phyloP scores from a whole-genome alignment of 1,140 invertebrate genomes.

The Uloborus diversus region DNA sequence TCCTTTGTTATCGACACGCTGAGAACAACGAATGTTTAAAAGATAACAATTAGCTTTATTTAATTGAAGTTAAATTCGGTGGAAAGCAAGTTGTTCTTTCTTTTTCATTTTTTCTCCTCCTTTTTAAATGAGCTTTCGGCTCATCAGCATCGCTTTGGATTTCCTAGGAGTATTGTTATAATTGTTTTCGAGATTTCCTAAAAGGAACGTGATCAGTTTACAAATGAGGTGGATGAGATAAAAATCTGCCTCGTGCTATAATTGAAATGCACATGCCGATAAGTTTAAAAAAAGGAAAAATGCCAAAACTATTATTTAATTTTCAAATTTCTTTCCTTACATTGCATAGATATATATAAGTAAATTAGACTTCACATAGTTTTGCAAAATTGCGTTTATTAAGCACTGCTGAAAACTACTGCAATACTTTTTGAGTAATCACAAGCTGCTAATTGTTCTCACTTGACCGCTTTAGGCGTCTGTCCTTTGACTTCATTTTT shows the following conservation, averaged over 20 bases:
- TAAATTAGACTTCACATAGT: too few relatives aligned
- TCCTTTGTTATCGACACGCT: slow-evolving; percentile 7
- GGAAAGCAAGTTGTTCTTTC: too few relatives aligned
- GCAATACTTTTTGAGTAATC: too few relatives aligned
- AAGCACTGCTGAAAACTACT: too few relatives aligned
- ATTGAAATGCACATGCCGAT: too few relatives aligned
- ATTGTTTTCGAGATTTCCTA: not conserved
- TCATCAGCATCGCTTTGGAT: too few relatives aligned
- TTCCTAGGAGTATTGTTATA: not conserved
- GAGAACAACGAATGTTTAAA: not conserved
- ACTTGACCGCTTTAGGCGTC: too few relatives aligned
- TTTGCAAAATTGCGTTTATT: too few relatives aligned
- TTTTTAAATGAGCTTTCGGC: not conserved
- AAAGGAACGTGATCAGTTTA: not conserved
- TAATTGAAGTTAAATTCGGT: slow-evolving; percentile 30
- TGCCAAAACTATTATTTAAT: not conserved
- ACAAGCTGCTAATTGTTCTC: too few relatives aligned
- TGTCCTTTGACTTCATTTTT: too few relatives aligned
- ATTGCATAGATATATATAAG: too few relatives aligned
- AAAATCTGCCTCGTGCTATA: not conserved
- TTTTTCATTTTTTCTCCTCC: not conserved
- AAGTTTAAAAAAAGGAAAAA: not conserved
- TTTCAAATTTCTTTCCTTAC: too few relatives aligned
- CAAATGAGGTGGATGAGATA: not conserved
- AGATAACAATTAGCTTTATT: slow-evolving; percentile 36